Evolutionary conservation across 2,888 invertebrate genomes (phyloP).

Genomic region (Coenonympha glycerion): DNA sequence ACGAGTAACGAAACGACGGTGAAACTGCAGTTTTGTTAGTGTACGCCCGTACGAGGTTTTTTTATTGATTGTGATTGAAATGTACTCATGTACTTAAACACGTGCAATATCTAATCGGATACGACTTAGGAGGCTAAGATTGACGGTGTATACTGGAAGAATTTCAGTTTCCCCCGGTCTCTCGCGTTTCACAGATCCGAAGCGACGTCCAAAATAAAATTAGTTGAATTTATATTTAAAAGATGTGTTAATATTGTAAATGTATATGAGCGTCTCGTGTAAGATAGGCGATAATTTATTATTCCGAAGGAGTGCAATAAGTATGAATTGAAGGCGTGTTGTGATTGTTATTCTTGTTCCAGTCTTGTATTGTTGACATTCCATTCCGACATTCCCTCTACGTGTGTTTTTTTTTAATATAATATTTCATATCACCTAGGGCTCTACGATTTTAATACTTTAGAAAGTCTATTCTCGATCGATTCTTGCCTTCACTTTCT

Average conservation of each 20-base stretch:
- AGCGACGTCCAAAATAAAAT: constrained; percentile 58
- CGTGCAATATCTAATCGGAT: constrained; percentile 35
- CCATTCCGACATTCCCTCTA: constrained; percentile 57
- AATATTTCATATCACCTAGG: constrained; percentile 36
- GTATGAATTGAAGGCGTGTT: constrained; percentile 71
- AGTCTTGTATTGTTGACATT: constrained; percentile 55
- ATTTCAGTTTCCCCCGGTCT: constrained; percentile 44
- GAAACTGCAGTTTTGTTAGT: constrained; percentile 51
- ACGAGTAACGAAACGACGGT: constrained; percentile 31
- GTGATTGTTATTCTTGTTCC: constrained; percentile 59
- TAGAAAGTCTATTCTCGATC: constrained; percentile 30
- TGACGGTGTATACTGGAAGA: constrained; percentile 39
- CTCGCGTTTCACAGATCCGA: background rate
- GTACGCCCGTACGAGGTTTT: constrained; percentile 37
- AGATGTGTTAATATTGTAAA: constrained; percentile 74
- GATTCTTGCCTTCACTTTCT: constrained; percentile 36
- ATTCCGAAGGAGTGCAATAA: constrained; percentile 74
- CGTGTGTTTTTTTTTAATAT: constrained; percentile 35
- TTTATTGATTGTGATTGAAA: constrained; percentile 21
- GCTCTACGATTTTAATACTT: constrained; percentile 30
- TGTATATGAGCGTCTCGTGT: constrained; percentile 64
- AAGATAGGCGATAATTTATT: constrained; percentile 66
- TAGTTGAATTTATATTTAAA: constrained; percentile 73
- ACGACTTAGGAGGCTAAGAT: constrained; percentile 23
- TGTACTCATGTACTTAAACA: constrained; percentile 21